These are phyloP conservation scores for Psix sp. DNA, from an alignment of 1,140 invertebrate species.

Conservation along the genomic window DNA sequence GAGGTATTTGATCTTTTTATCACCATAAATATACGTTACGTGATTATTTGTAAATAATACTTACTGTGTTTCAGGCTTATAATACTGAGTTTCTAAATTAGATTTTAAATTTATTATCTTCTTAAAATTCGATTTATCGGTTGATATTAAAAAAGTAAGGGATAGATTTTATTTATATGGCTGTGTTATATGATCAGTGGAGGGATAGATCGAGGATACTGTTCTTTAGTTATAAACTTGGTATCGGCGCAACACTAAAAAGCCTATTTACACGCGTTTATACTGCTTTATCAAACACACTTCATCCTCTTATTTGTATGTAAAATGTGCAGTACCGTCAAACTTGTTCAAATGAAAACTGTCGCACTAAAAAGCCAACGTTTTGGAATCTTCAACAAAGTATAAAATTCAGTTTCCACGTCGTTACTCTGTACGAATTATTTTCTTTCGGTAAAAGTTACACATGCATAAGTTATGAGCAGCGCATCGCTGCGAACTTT, in stretches of 20 bases:
- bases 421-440: constrained; percentile 2
- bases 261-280: not conserved
- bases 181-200: no score
- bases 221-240: not conserved
- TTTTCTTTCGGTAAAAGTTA: constrained; percentile 1
- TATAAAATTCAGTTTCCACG: constrained; percentile 5
- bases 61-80: no score
- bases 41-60: no score
- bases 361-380: not conserved
- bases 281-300: constrained; percentile 1
- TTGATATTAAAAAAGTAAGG: no score
- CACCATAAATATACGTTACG: no score
- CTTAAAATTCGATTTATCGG: no score
- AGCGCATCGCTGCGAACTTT: constrained; percentile 1
- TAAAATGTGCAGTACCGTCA: not conserved
- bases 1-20: no score
- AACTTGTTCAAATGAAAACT: not conserved
- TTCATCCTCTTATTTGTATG: constrained; percentile 9
- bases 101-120: no score
- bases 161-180: no score
- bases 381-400: not conserved
- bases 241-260: not conserved
- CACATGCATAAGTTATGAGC: not conserved
- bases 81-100: no score
- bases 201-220: no score